Evolutionary conservation across 2,888 invertebrate species (phyloP).

Genomic region (Agonopterix arenella): DNA sequence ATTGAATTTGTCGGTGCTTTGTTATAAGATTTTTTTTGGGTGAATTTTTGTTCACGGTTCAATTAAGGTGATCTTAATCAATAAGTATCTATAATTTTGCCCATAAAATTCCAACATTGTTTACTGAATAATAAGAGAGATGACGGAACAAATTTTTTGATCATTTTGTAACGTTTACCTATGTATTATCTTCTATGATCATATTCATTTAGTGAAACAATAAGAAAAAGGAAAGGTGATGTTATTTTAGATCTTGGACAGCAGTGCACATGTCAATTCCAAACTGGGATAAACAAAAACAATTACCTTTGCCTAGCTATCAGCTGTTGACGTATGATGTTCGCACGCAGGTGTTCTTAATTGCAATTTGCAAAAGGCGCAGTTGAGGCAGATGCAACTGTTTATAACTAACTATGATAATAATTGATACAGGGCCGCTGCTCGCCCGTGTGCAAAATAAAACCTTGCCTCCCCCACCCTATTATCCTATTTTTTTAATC

Average conservation of each 20-base stretch:
- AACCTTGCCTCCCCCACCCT: too few relatives aligned
- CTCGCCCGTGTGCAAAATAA: too few relatives aligned
- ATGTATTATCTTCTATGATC: too few relatives aligned
- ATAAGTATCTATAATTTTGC: too few relatives aligned
- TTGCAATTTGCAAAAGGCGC: background rate
- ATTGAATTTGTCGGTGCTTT: conserved; percentile 18
- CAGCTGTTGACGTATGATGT: background rate
- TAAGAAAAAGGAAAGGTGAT: background rate
- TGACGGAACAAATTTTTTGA: too few relatives aligned
- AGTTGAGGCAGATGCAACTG: background rate
- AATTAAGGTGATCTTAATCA: too few relatives aligned
- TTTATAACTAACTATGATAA: background rate
- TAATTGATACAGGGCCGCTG: background rate
- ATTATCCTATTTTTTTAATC: too few relatives aligned
- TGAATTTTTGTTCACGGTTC: conserved; percentile 12
- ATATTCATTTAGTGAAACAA: background rate
- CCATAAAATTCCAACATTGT: too few relatives aligned
- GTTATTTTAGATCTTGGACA: background rate
- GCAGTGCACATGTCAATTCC: background rate
- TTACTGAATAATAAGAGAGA: too few relatives aligned
- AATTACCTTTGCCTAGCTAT: background rate
- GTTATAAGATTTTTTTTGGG: conserved; percentile 20
- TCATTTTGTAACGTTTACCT: too few relatives aligned
- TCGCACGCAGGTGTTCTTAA: background rate
- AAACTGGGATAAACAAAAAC: background rate